Base-by-base conservation (phyloP, 53 echinoderm and acorn worm genomes). In the Mesocentrotus franciscanus region DNA sequence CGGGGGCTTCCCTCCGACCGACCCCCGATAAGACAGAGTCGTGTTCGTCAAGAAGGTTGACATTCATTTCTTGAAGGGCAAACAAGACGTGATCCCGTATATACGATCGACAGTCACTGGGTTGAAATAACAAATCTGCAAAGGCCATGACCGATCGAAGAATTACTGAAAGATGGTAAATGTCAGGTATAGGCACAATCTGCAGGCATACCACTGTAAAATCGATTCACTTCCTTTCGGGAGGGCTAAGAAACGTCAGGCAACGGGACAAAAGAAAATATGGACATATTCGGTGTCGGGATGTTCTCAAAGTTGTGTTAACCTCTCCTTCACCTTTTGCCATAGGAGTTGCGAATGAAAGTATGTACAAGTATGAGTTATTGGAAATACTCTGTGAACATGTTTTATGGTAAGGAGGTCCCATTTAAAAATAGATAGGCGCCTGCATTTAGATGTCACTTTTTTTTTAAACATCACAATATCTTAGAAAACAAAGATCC, bases 81-180 rank as follows among this genome's bases (percentile, higher is more conserved):
- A 49, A 15, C 9, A 49, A 17, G 22, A 84, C 84, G 84, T 84
- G 84, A 42, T 42, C 42, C 55, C 49, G 39, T 84, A 84, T 20
- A 16, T 49, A 84, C 3, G 84, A 84, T 42, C 39, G 49, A 49
- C 84, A 55, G 84, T 42, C 49, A 84, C 49, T 42, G 84, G 16
- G 84, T 84, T 84, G 39, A 84, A 55, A 84, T 84, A 84, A 84
- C 84, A 84, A 84, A 84, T 22, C 84, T 15, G 84, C 39, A 84
- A 84, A 84, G 84, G 84, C 84, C 84, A 84, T 49, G 84, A 84
- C 84, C 84, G 55, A 84, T 84, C 84, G 84, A 84, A 84, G 84
- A 22, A 49, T 84, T 55, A 49, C 42, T 55, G 84, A 22, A 84
- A 84, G 84, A 84, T 22, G 39, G 16, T 42, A 42, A 39, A 84